Evolutionary conservation across 2,888 invertebrate species (phyloP).

Genomic region (Omphaloscelis lunosa): DNA sequence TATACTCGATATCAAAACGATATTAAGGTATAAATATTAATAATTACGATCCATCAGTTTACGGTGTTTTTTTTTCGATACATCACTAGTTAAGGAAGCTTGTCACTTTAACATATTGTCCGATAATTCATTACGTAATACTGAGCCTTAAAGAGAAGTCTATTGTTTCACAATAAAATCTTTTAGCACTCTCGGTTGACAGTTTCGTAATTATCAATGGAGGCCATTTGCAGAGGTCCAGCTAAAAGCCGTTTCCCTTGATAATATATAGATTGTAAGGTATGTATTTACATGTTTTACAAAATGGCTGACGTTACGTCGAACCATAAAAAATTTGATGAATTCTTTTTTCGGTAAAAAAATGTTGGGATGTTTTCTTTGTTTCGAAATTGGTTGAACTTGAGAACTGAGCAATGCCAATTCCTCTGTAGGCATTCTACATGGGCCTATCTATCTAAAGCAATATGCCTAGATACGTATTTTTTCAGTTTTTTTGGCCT

Average conservation of each 20-base stretch:
- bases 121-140: constrained; percentile 26
- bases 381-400: not conserved
- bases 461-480: not conserved
- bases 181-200: constrained; percentile 20
- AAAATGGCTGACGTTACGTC: constrained; percentile 1
- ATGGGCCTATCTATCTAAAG: not conserved
- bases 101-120: constrained; percentile 13
- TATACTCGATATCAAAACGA: not conserved
- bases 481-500: constrained; percentile 6
- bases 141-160: constrained; percentile 23
- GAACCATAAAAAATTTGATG: not conserved
- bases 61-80: constrained; percentile 4
- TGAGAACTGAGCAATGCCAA: not conserved
- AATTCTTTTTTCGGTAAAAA: not conserved
- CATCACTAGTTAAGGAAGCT: constrained; percentile 39
- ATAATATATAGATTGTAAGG: not conserved
- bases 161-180: constrained; percentile 42
- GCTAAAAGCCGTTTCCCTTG: constrained; percentile 2
- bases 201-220: constrained; percentile 36
- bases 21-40: constrained; percentile 20
- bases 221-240: constrained; percentile 12
- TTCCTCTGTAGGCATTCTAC: not conserved
- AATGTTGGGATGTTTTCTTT: not conserved
- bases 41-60: not conserved
- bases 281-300: constrained; percentile 3